These are phyloP conservation scores for Istiophorus platypterus DNA, from an alignment of 2,113 vertebrate genomes.

Conservation along the genomic window DNA sequence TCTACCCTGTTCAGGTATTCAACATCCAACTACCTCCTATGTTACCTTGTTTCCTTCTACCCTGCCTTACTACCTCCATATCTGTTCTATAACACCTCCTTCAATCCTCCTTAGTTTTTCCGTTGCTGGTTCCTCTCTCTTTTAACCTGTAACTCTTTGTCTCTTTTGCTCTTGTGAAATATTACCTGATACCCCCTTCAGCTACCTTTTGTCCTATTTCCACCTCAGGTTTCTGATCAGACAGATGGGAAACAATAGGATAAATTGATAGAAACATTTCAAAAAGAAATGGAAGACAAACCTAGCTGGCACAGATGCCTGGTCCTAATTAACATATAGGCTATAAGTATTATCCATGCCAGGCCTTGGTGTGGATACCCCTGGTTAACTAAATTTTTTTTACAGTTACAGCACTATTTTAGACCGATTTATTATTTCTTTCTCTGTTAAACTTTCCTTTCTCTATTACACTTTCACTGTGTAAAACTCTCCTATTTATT, in stretches of 20 bases:
- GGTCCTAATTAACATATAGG: no score
- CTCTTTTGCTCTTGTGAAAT: neutral
- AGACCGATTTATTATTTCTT: slow-evolving; percentile 6
- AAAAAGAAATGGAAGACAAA: no score
- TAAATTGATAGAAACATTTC: no score
- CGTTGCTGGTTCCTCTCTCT: neutral
- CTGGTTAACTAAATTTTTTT: no score
- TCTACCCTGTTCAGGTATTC: neutral
- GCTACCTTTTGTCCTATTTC: neutral
- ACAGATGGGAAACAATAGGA: neutral
- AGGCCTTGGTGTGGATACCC: no score
- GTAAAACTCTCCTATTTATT: slow-evolving; percentile 19
- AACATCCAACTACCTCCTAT: neutral
- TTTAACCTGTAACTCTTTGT: neutral
- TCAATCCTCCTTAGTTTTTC: neutral
- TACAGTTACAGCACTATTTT: neutral
- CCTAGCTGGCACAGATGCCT: no score
- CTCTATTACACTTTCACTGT: slow-evolving; percentile 20
- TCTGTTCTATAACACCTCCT: neutral
- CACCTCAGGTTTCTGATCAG: neutral
- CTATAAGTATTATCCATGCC: no score
- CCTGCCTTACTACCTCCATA: neutral
- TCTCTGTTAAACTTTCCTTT: no score
- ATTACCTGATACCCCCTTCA: no score
- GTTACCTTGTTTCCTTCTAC: neutral